Percentiles rank a stretch among this genome's conserved stretches.
phyloP scores from a whole-genome alignment of 2,888 invertebrate species.

The Diloba caeruleocephala region DNA sequence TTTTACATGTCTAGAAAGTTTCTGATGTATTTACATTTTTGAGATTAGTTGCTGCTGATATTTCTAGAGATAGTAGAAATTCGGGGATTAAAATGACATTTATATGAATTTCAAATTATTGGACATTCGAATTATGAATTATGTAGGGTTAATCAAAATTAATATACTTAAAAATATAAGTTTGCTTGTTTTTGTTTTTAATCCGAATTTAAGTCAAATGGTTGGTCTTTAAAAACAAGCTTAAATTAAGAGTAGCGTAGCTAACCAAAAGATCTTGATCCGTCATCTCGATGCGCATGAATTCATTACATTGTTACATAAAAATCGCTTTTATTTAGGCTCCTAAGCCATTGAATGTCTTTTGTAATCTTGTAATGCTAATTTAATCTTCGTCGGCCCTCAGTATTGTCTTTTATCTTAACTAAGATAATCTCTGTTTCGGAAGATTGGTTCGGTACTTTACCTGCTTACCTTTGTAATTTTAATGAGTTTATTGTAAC shows the following conservation, averaged over 20 bases:
- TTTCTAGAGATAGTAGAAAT: constrained; percentile 12
- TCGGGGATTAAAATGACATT: constrained; percentile 19
- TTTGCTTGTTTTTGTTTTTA: background rate
- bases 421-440: constrained; percentile 71
- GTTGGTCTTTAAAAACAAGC: too few relatives aligned
- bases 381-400: constrained; percentile 74
- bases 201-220: too few relatives aligned
- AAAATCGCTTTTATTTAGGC: constrained; percentile 60
- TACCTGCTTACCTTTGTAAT: constrained; percentile 71
- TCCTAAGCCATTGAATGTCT: constrained; percentile 56
- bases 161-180: background rate
- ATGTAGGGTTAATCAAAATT: background rate
- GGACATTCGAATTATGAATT: background rate
- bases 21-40: constrained; percentile 28
- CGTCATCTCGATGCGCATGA: constrained; percentile 14
- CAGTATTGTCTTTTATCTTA: constrained; percentile 71
- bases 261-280: background rate
- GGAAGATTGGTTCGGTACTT: constrained; percentile 71
- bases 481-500: constrained; percentile 73
- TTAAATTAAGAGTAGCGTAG: background rate
- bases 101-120: background rate
- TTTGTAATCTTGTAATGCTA: constrained; percentile 76
- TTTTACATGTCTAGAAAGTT: constrained; percentile 60
- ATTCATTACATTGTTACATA: constrained; percentile 37
- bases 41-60: constrained; percentile 21